These are phyloP conservation scores for Calephelis perditalis DNA, from an alignment of 2,888 invertebrate genomes.

Conservation along the genomic window DNA sequence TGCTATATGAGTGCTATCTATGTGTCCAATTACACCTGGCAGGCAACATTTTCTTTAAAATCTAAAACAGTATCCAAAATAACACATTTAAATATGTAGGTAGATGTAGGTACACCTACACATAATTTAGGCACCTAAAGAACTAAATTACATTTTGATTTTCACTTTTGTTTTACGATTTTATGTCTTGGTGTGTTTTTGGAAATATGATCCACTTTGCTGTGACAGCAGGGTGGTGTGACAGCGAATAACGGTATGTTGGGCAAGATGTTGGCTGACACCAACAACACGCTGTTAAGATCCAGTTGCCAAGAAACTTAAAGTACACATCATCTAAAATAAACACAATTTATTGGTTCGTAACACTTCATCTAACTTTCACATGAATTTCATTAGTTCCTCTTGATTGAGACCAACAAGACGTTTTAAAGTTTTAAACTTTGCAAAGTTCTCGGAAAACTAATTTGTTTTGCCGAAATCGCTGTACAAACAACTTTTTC, in stretches of 20 bases:
- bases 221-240: slow-evolving; percentile 23
- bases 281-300: slow-evolving; percentile 27
- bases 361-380: too few species aligned
- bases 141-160: not conserved
- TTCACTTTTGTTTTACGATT: not conserved
- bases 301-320: slow-evolving; percentile 24
- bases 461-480: slow-evolving; percentile 19
- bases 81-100: not conserved
- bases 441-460: slow-evolving; percentile 17
- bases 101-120: not conserved
- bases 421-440: too few species aligned
- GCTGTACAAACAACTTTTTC: slow-evolving; percentile 17
- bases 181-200: not conserved
- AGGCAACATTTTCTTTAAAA: not conserved
- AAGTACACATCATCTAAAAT: slow-evolving; percentile 23
- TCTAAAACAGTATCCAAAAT: not conserved
- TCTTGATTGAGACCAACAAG: slow-evolving; percentile 14
- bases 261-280: slow-evolving; percentile 23
- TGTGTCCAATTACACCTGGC: slow-evolving; percentile 26
- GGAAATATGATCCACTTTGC: slow-evolving; percentile 1
- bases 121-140: not conserved
- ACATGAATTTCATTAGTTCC: slow-evolving; percentile 22
- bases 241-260: slow-evolving; percentile 28
- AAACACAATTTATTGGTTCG: not conserved
- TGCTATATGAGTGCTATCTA: slow-evolving; percentile 30